Evolutionary conservation across 1,140 invertebrate genomes (phyloP), one percentile per base, ranked within the genome.

Genomic region (Catajapyx aquilonaris): DNA sequence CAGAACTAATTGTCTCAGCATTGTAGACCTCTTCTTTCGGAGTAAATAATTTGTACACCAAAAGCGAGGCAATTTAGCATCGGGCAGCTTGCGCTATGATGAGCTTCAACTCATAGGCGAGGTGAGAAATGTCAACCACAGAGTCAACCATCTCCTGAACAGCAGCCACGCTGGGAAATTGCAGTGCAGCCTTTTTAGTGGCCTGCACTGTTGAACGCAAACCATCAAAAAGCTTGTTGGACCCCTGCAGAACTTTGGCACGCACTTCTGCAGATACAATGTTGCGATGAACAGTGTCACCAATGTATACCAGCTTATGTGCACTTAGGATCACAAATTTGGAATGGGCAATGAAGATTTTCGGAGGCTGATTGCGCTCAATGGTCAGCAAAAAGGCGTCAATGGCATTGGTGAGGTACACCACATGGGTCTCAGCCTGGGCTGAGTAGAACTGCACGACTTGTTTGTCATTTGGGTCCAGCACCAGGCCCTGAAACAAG

Each of bases 61-160:
- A n/a, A n/a, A n/a, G n/a, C n/a, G n/a, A n/a, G n/a, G n/a, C n/a
- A n/a, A n/a, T n/a, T n/a, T n/a, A n/a, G n/a, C n/a, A n/a, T n/a
- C n/a, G 51, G 35, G 57, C 55, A 30, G 65, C 64, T 46, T 68
- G 60, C 33, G 68, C 53, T 49, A 79, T 65, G 43, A 70, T 66
- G 39, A 68, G 52, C 51, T 80, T 83, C 16, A 86, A 63, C 50
- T 79, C 72, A 41, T 69, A 66, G 1, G 79, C 78, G 37, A 77
- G 60, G 51, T 76, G 71, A 1, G 78, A 84, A 16, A 86, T 74
- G 50, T 79, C 74, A 9, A 80, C 71, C 15, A 91, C 76, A 9
- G 81, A 72, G 53, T 90, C 83, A 1, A 90, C 83, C 86, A 94
- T 94, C 43, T 85, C 81, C 45, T 87, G 83, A 1, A 91, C 83